Evolutionary conservation across 2,888 invertebrate species (phyloP), one percentile per base, ranked within the genome.

Genomic region (Plebejus anna): DNA sequence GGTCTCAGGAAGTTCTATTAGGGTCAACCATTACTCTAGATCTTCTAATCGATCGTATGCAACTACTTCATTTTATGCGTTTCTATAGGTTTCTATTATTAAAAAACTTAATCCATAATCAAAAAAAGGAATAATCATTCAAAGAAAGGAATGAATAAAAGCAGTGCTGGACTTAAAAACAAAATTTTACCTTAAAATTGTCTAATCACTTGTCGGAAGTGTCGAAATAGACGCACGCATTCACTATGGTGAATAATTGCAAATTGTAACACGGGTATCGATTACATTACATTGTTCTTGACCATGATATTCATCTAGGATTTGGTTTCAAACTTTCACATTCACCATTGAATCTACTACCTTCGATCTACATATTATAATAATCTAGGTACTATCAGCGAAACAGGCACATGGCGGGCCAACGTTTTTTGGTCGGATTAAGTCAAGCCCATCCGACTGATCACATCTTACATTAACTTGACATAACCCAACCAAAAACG

Each of bases 1-100:
- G 77, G 78, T 16, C 80, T 77, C 82, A 82, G 86, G 83, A 85
- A 82, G 84, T 82, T 79, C 78, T 82, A 85, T 86, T 86, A 83
- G 78, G 86, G 86, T 81, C 85, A 83, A 76, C 79, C 78, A 79
- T 78, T 79, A 78, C 59, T 55, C 76, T 75, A 78, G 79, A 79
- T 78, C 75, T 77, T 80, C 81, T 80, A 78, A 76, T 42, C 70
- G 78, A 73, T 51, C 55, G 32, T 55, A 73, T 70, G 76, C 79
- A 78, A 80, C 79, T 79, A 77, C 76, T 70, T 77, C 42, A 78
- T 75, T 36, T 16, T 47, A 55, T 55, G 76, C 70, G 22, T 76
- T 75, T 79, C 79, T 47, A 55, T 55, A 76, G 61, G 22, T 76
- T 75, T 79, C 79, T 79, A 78, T 61, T 28, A 28, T 28, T 61